Evolutionary conservation across 2,888 invertebrate species (phyloP).

Genomic region (Calameuta filiformis): DNA sequence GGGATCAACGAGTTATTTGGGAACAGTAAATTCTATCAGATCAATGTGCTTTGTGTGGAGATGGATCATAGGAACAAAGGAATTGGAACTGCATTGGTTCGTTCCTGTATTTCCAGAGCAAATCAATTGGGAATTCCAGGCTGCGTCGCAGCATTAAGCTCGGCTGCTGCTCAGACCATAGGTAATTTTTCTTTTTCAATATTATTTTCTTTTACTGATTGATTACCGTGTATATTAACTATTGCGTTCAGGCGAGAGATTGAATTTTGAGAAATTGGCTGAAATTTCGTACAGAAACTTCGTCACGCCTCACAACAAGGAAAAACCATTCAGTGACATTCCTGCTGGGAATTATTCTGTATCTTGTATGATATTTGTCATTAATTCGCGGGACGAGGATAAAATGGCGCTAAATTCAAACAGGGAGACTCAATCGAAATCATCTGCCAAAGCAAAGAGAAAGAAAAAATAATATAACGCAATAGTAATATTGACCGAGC

Average conservation of each 20-base stretch:
- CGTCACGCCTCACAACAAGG: neutral
- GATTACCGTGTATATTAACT: neutral
- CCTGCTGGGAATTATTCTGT: constrained; percentile 29
- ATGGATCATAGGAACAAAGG: constrained; percentile 28
- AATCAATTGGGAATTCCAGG: constrained; percentile 14
- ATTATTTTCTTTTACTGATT: neutral
- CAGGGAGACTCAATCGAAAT: neutral
- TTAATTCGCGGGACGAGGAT: neutral
- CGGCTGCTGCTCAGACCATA: constrained; percentile 32
- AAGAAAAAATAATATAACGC: neutral
- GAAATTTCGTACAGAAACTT: constrained; percentile 29
- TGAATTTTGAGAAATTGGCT: constrained; percentile 27
- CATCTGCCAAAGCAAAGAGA: neutral
- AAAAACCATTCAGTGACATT: constrained; percentile 17
- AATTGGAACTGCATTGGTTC: constrained; percentile 39
- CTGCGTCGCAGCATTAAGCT: constrained; percentile 40
- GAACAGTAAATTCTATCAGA: constrained; percentile 22
- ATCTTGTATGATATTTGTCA: constrained; percentile 27
- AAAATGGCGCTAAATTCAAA: neutral
- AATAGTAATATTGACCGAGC: too few relatives aligned
- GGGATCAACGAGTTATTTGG: constrained; percentile 18
- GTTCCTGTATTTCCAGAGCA: constrained; percentile 33
- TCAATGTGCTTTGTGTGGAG: constrained; percentile 36
- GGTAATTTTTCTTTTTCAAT: constrained; percentile 24
- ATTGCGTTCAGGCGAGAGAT: constrained; percentile 19